Base-by-base conservation (phyloP, 2,888 invertebrate genomes). In the Alcis repandata region DNA sequence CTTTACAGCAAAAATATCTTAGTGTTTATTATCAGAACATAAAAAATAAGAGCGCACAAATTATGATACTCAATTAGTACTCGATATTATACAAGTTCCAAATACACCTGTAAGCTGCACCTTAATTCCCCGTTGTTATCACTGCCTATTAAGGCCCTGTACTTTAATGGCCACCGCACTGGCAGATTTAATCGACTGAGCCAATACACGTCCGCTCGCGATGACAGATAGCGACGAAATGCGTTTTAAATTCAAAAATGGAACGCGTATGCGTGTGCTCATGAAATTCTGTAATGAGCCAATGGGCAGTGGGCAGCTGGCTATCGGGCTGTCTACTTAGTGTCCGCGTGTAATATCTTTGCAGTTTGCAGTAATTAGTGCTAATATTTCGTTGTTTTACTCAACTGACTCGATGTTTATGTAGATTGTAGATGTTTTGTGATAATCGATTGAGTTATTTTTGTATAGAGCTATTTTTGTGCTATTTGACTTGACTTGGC, bases 201-300 rank as follows among this genome's bases (percentile, higher is more conserved):
- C 52, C 83, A 82, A 80, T 83, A 80, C 82, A 71, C 88, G 88
- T 86, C 85, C 76, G 83, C 83, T 76, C 80, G 77, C 85, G 91
- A 91, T 91, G 91, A 91, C 90, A 91, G 91, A 91, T 91, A 91
- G 85, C 84, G 80, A 83, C 78, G 82, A 84, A 90, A 86, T 89
- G 88, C 83, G 53, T 51, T 72, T 63, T 85, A 87, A 85, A 84
- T 83, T 84, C 83, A 84, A 87, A 86, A 79, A 82, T 79, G 83
- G 80, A 79, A 76, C 81, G 72, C 38, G 22, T 78, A 70, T 79
- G 76, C 74, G 76, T 79, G 82, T 80, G 87, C 82, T 82, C 86
- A 79, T 79, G 82, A 76, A 79, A 74, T 67, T 69, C 73, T 75
- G 76, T 91, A 90, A 89, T 86, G 89, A 89, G 90, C 90, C 90